Base-by-base conservation (phyloP, 2,113 vertebrate species). In the Platysteira castanea region DNA sequence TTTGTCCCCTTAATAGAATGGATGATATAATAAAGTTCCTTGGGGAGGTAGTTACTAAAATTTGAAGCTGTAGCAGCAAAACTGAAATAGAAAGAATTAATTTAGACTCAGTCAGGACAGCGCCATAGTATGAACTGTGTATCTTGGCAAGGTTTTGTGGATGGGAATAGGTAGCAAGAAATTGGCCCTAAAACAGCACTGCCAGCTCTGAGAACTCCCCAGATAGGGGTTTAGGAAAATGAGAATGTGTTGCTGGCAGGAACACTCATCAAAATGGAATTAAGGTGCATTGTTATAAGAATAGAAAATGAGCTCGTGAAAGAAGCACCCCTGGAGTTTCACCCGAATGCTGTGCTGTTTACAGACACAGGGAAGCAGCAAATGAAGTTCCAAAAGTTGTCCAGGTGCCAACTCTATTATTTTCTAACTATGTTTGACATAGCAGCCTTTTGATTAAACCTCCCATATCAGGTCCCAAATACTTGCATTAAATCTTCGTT, bases 121-220 rank as follows among this genome's bases (percentile, higher is more conserved):
- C 0, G 0, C 33, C 41, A 2, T 50, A 49, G 77, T 60, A 56
- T 50, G 78, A 90, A 85, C 70, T 79, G 61, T 88, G 67, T 87
- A 41, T 85, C 67, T 95, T 90, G 90, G 91, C 84, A 85, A 70
- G 75, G 22, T 77, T 76, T 30, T 54, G 30, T 90, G 75, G 59
- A 56, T 84, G 50, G 79, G 83, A 93, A 67, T 83, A 87, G 71
- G 87, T 89, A 94, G 63, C 60, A 88, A 88, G 82, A 77, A 96
- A 81, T 81, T 96, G 71, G 85, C 95, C 71, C 50, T 94, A 30
- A 93, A 97, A 81, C 75, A 90, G 87, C 79, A 70, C 24, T 2
- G 63, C 89, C 96, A 93, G 88, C 86, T 90, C 90, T 89, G 67
- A 90, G 54, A 92, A 89, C 71, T 93, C 95, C 80, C 92, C 65